phyloP scores from a whole-genome alignment of 2,888 invertebrate species.

The Dysmachus trigonus region DNA sequence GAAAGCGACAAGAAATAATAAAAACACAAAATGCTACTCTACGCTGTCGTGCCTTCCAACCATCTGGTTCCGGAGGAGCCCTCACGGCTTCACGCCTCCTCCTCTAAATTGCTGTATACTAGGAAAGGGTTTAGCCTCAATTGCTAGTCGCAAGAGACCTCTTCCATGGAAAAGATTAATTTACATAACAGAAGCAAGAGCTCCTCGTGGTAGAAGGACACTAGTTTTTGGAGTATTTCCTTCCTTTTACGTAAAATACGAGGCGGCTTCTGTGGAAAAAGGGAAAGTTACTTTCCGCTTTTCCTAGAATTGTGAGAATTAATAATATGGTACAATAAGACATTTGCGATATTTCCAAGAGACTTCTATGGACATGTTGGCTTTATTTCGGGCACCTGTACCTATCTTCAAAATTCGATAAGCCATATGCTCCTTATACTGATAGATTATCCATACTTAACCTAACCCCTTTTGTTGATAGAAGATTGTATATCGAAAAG shows the following conservation, averaged over 20 bases:
- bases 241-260: background rate
- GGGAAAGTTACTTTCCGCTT: background rate
- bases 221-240: background rate
- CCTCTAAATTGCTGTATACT: background rate
- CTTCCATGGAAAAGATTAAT: background rate
- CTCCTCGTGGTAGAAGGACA: background rate
- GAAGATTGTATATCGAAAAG: no score
- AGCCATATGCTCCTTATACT: no score
- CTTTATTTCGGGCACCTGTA: no score
- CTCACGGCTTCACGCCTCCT: background rate
- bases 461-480: no score
- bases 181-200: slow-evolving; percentile 2
- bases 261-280: background rate
- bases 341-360: no score
- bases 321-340: background rate
- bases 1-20: background rate
- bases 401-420: no score
- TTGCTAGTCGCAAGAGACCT: background rate
- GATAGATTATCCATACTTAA: no score
- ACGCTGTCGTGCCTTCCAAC: background rate
- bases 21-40: background rate
- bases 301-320: background rate
- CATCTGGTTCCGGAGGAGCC: background rate
- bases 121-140: background rate
- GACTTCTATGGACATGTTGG: no score